Evolutionary conservation across 2,797 vertebrate genomes (phyloP), one percentile per base, ranked within the genome.

Genomic region (Gymnocypris eckloni): DNA sequence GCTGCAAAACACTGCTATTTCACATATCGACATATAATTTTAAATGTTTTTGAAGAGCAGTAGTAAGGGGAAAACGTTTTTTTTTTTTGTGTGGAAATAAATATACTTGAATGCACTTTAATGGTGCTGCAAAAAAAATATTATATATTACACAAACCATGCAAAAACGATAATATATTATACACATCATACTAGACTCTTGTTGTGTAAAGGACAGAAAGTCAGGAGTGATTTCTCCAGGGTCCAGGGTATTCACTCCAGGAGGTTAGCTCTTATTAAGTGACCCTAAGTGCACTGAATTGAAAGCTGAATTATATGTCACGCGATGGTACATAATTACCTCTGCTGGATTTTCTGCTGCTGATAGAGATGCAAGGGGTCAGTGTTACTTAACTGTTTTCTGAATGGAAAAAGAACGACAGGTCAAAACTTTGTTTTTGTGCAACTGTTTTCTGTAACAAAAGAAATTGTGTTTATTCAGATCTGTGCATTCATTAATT

Each of bases 281-380:
- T n/a, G 20, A 59, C 22, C 25, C 28, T 54, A 50, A 67, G 72
- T 67, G 15, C 22, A 77, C 41, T 77, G 10, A 67, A 41, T 2
- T 56, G 64, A 78, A 69, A 54, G 33, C 61, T 54, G 4, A 67
- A 70, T 67, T n/a, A 54, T 78, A 77, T 69, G 4, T 41, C 73
- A 33, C 48, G 41, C 5, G 12, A 77, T 69, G 33, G 22, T 43
- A 43, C 15, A 77, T 52, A 77, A 69, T 83, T 41, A 39, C 33
- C 56, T 76, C 41, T 43, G 43, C 43, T 56, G 12, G 56, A 50
- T 76, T 72, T 66, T n/a, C 43, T 22, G 56, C 45, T 70, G 1
- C 37, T 43, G 67, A 28, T 67, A 7, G 50, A 11, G 28, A n/a
- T 43, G 12, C 5, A 22, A 13, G 28, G 37, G 61, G 33, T 41